Evolutionary conservation across 2,888 invertebrate genomes (phyloP), one percentile per base, ranked within the genome.

Genomic region (Pachliopta kotzebuea): DNA sequence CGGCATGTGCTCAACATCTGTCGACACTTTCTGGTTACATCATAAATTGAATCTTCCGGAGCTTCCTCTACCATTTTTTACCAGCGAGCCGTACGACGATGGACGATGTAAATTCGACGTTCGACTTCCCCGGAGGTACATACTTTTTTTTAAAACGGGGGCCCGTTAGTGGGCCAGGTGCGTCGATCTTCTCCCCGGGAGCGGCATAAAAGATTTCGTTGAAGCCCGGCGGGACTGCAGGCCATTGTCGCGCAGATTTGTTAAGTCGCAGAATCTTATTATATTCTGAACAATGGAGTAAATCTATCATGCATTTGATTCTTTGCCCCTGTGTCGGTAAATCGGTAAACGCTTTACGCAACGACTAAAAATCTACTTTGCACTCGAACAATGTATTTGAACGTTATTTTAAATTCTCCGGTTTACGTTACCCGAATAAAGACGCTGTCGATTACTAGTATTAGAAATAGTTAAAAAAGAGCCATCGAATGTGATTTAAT

Each of bases 11-110:
- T 78, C 71, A 78, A 81, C 88, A 85, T 92, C 92, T 92, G 91
- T 92, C 92, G 83, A 78, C 88, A 78, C 84, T 84, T 90, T 90
- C 80, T 79, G 83, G 86, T 84, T 84, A 81, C 81, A 84, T 88
- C 89, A 90, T 89, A 91, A 89, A 89, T 86, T 78, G 84, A 86
- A 78, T 85, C 88, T 90, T 89, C 88, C 90, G 90, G 86, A 78
- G 79, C 79, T 78, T 80, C 86, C 88, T 87, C 88, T 88, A 83
- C 82, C 82, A 83, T 85, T 90, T 90, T 90, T 90, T 87, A 74
- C 72, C 74, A 74, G 80, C 80, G 80, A 86, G 85, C 85, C 83
- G 77, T 81, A 81, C 76, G 82, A 85, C 88, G 90, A 90, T 84
- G 86, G 90, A 90, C 81, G 85, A 77, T 83, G 86, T 91, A 90